Conservation (phyloP, 2,888 invertebrate species). For the Sarcophaga rosellei region DNA sequence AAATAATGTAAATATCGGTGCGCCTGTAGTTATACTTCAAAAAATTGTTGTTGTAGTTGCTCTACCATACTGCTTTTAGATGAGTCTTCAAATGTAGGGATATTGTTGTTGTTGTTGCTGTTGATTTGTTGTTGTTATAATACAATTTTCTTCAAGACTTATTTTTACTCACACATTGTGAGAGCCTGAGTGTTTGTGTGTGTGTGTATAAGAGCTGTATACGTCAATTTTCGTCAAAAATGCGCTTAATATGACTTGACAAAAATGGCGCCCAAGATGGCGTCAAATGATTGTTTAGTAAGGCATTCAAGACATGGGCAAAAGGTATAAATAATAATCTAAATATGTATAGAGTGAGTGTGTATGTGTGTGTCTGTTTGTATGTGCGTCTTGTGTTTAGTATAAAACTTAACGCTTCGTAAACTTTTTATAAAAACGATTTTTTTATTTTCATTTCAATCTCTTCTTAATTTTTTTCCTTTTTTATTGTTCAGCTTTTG, state of each 20-base stretch:
- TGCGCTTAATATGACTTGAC: slow-evolving; percentile 79
- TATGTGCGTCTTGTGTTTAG: slow-evolving; percentile 5
- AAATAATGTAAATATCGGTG: slow-evolving; percentile 61
- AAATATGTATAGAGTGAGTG: slow-evolving; percentile 16
- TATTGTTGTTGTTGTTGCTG: slow-evolving; percentile 6
- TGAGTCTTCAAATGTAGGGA: neutral
- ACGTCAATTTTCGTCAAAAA: slow-evolving; percentile 76
- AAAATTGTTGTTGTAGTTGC: neutral
- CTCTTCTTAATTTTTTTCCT: neutral
- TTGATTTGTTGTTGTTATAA: slow-evolving; percentile 32
- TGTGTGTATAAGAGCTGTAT: slow-evolving; percentile 42
- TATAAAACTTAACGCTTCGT: slow-evolving; percentile 65
- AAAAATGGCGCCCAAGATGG: slow-evolving; percentile 78
- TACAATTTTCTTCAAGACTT: neutral
- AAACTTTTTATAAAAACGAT: slow-evolving; percentile 59
- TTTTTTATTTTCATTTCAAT: slow-evolving; percentile 18
- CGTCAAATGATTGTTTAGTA: slow-evolving; percentile 69
- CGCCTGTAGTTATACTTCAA: slow-evolving; percentile 33
- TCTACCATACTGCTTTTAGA: neutral
- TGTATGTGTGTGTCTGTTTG: slow-evolving; percentile 5
- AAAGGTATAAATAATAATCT: slow-evolving; percentile 62
- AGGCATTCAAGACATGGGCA: slow-evolving; percentile 45
- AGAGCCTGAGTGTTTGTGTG: neutral
- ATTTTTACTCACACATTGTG: neutral
- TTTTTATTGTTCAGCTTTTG: slow-evolving; percentile 42